A percentile compares a stretch with the other conserved stretches of the same genome.
phyloP scores from a whole-genome alignment of 2,888 invertebrate genomes.

The Cyclophora punctaria region DNA sequence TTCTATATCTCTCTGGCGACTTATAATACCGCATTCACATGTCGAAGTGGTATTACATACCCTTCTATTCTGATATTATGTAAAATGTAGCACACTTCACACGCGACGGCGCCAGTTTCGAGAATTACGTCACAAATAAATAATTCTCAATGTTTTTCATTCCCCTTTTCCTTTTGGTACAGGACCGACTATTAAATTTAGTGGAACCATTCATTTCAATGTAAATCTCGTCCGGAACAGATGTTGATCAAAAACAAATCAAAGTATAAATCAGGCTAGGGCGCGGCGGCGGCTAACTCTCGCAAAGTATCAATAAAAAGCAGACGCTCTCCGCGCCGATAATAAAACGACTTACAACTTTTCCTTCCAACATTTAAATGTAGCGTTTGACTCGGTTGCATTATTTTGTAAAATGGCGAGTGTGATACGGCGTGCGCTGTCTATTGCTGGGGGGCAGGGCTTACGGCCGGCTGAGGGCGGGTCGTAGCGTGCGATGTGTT shows the following conservation, averaged over 20 bases:
- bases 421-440: background rate
- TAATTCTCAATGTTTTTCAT: background rate
- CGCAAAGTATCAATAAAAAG: conserved; percentile 16
- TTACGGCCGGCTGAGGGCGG: background rate
- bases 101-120: no score
- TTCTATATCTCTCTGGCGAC: no score
- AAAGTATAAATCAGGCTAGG: conserved; percentile 6
- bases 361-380: conserved; percentile 13
- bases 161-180: conserved; percentile 2
- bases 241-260: conserved; percentile 7
- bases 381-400: conserved; percentile 10
- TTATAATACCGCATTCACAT: background rate
- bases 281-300: conserved; percentile 5
- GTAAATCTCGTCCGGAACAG: conserved; percentile 1
- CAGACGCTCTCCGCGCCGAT: conserved; percentile 11
- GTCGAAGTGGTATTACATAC: no score
- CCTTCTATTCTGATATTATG: no score
- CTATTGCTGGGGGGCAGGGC: background rate
- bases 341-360: conserved; percentile 14
- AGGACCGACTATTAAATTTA: background rate
- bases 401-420: conserved; percentile 4
- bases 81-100: no score
- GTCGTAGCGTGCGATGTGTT: background rate
- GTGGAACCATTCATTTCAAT: background rate
- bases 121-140: no score